These are phyloP conservation scores for Pithys albifrons DNA, from an alignment of 2,113 vertebrate genomes.

Conservation along the genomic window DNA sequence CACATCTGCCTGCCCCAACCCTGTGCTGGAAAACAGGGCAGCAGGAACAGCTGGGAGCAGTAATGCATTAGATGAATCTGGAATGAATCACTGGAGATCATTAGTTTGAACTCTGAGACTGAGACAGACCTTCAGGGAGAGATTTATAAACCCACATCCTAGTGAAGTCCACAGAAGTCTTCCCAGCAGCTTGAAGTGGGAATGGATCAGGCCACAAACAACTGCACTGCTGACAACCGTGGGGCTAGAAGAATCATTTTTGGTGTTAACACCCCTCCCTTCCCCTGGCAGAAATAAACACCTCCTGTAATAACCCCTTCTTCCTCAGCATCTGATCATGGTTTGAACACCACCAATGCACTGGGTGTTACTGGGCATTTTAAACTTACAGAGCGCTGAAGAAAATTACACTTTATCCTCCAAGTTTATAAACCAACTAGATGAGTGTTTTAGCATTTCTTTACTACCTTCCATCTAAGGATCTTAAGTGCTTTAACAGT, in stretches of 20 bases:
- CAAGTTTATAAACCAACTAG: slow-evolving; percentile 2
- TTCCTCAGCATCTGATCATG: background rate
- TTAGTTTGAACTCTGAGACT: background rate
- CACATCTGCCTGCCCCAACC: background rate
- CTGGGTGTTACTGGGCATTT: background rate
- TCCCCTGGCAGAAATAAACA: background rate
- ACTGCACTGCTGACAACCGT: background rate
- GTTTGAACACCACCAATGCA: background rate
- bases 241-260: background rate
- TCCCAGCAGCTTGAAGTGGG: background rate
- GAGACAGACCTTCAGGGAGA: background rate
- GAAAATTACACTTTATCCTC: background rate
- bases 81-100: background rate
- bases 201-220: background rate
- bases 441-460: background rate
- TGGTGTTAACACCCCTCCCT: background rate
- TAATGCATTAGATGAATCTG: background rate
- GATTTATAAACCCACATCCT: background rate
- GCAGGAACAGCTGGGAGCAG: background rate
- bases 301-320: background rate
- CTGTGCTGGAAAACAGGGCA: background rate
- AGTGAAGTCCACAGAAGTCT: background rate
- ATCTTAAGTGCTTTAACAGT: background rate
- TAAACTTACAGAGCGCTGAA: background rate
- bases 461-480: background rate